Percentiles rank a stretch among this genome's conserved stretches.
These are phyloP conservation scores for Pao palembangensis DNA, from an alignment of 2,113 vertebrate genomes.

Conservation along the genomic window DNA sequence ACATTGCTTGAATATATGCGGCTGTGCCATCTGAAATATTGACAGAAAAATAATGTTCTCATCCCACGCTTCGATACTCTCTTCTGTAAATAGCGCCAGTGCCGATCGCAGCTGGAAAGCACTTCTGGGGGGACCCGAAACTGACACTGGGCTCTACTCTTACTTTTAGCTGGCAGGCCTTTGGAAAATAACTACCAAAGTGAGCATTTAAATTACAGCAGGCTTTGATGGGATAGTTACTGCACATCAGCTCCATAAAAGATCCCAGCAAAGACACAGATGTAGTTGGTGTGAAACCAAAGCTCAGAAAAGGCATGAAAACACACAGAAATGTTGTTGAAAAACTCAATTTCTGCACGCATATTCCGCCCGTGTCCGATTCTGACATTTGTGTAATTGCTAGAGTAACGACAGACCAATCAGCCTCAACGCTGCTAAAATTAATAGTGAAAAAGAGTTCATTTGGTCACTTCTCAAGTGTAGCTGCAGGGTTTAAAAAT, in stretches of 20 bases:
- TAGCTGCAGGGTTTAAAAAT: no score
- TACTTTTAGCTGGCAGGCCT: conserved; percentile 49
- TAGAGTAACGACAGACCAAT: no score
- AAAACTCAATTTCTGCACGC: no score
- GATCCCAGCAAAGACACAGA: neutral
- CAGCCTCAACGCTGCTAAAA: no score
- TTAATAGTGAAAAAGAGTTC: no score
- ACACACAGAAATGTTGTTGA: no score
- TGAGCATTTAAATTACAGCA: conserved; percentile 32
- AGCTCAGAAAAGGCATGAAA: no score
- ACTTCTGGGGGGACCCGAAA: conserved; percentile 49
- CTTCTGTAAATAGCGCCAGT: conserved; percentile 51
- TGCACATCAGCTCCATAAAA: conserved; percentile 8
- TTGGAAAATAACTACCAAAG: conserved; percentile 34
- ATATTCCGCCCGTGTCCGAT: no score
- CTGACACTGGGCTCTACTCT: conserved; percentile 47
- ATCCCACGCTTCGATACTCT: conserved; percentile 52
- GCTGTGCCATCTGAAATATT: conserved; percentile 48
- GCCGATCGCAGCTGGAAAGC: conserved; percentile 59
- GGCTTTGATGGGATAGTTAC: conserved; percentile 37
- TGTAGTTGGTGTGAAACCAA: neutral
- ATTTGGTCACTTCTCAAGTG: no score
- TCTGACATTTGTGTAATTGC: no score
- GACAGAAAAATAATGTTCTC: conserved; percentile 55
- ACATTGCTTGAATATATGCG: conserved; percentile 23